Percentiles rank a stretch among this genome's conserved stretches.
These are phyloP conservation scores for Chaetops frenatus DNA, from an alignment of 2,113 vertebrate species.

Conservation along the genomic window DNA sequence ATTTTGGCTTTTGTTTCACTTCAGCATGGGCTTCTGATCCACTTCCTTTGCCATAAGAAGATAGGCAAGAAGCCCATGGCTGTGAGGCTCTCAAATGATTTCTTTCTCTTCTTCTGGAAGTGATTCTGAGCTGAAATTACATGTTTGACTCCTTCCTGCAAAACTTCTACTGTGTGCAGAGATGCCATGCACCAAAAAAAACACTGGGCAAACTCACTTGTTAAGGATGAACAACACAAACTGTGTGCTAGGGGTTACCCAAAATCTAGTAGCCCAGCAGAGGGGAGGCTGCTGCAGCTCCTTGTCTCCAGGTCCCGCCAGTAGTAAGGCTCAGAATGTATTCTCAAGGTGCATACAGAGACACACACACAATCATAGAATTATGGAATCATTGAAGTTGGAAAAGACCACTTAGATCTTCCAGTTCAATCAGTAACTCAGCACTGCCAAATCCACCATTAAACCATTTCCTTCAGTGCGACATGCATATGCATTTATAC, in stretches of 20 bases:
- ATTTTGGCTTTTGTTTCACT: not conserved
- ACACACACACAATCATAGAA: not conserved
- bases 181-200: not conserved
- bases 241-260: not conserved
- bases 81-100: not conserved
- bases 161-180: not conserved
- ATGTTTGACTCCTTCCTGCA: not conserved
- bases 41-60: not conserved
- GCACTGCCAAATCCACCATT: not conserved
- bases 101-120: not conserved
- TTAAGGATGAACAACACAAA: not conserved
- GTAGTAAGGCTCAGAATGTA: not conserved
- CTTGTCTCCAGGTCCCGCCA: not conserved
- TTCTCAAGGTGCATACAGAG: not conserved
- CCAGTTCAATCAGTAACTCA: not conserved
- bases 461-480: not conserved
- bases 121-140: not conserved
- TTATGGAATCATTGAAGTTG: not conserved
- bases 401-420: not conserved
- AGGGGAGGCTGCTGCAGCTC: not conserved
- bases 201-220: not conserved
- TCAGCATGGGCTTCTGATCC: not conserved
- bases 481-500: too few species aligned
- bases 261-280: not conserved
- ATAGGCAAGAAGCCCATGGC: not conserved